Base-by-base conservation (phyloP, 2,797 vertebrate species). In the Tinamus major region DNA sequence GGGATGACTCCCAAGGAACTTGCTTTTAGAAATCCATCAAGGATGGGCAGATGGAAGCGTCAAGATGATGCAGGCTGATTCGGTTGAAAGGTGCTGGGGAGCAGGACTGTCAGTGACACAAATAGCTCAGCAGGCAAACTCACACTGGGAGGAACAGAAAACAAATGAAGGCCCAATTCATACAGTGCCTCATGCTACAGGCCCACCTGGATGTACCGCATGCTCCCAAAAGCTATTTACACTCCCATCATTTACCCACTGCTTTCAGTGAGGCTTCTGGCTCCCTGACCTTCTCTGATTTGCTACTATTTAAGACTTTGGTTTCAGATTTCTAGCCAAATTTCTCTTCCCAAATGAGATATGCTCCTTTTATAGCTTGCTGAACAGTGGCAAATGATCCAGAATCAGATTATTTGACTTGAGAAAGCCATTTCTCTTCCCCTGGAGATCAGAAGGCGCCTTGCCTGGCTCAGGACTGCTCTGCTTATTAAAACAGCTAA, bases 61-160 rank as follows among this genome's bases (percentile, higher is more conserved):
- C 2, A 33, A 46, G 51, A 92, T 83, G 80, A 85, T 59, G 68
- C 29, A 3, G 90, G 85, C 69, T 89, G 85, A 79, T 75, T 78
- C 88, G 53, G 2, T 3, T 84, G 81, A 85, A 86, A 67, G 24
- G 1, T n/a, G 93, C 71, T 70, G 81, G 51, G 39, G 63, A 96
- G 53, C 15, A 29, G 74, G 89, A 75, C 33, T 17, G 49, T 4
- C 90, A 92, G 92, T 4, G 31, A 93, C 92, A 83, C 49, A 49
- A 58, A 71, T 14, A 88, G 79, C 71, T 63, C 42, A 61, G 78
- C 71, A 89, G 69, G 77, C 33, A 82, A 94, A 87, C 6, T 51
- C 16, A 68, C 35, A 80, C 35, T 80, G 42, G 20, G 51, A 91
- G 92, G 90, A 83, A 4, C 68, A 94, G 86, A 61, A 89, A 92